Evolutionary conservation across 2,113 vertebrate species (phyloP).

Genomic region (Clinocottus analis): DNA sequence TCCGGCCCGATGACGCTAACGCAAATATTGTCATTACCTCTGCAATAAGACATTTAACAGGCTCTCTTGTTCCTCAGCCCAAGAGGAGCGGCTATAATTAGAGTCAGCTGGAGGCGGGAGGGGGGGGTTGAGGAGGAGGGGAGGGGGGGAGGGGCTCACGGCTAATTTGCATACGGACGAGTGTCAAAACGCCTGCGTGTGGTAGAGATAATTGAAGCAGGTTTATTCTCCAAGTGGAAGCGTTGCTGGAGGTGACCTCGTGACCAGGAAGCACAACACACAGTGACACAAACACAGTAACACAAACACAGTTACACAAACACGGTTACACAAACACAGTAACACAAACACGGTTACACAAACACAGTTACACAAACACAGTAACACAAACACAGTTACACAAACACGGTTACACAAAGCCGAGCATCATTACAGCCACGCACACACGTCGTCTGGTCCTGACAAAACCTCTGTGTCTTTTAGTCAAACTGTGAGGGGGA

Average conservation of each 20-base stretch:
- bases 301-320: too few species aligned
- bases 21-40: slow-evolving; percentile 68
- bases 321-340: too few species aligned
- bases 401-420: too few species aligned
- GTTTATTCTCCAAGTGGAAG: slow-evolving; percentile 26
- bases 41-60: slow-evolving; percentile 66
- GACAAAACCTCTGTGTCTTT: slow-evolving; percentile 6
- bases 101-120: slow-evolving; percentile 41
- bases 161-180: slow-evolving; percentile 60
- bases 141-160: slow-evolving; percentile 31
- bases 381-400: too few species aligned
- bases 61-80: slow-evolving; percentile 49
- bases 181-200: slow-evolving; percentile 42
- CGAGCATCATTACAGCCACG: too few species aligned
- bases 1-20: too few species aligned
- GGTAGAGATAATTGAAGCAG: slow-evolving; percentile 38
- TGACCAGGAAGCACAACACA: too few species aligned
- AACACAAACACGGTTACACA: too few species aligned
- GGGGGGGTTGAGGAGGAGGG: too few species aligned
- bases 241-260: slow-evolving; percentile 2
- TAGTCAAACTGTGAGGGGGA: slow-evolving; percentile 3
- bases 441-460: too few species aligned
- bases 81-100: slow-evolving; percentile 55
- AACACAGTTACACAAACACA: too few species aligned
- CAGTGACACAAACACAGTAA: too few species aligned